phyloP scores from a whole-genome alignment of 2,888 invertebrate species.

The Andrena haemorrhoa region DNA sequence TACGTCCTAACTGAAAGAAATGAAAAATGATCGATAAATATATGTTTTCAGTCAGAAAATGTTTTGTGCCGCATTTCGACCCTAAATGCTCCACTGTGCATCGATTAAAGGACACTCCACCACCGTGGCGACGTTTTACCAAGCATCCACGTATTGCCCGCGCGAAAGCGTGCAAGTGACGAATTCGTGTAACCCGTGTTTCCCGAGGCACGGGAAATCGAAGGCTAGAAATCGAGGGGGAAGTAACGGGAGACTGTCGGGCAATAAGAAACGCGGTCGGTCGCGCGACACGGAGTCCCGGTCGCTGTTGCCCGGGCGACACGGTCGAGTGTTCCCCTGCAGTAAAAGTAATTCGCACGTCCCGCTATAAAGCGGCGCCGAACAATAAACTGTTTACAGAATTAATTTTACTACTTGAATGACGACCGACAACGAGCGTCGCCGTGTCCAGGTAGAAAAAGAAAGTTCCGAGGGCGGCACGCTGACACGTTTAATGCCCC shows the following conservation, averaged over 20 bases:
- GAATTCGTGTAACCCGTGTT: background rate
- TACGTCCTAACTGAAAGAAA: too few species aligned
- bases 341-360: constrained; percentile 79
- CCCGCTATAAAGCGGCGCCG: constrained; percentile 75
- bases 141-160: background rate
- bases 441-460: constrained; percentile 69
- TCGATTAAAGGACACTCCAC: background rate
- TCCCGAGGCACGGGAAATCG: constrained; percentile 28
- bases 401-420: constrained; percentile 80
- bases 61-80: too few species aligned
- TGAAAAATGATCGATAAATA: too few species aligned
- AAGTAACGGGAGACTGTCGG: background rate
- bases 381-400: constrained; percentile 81
- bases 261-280: constrained; percentile 56
- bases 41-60: too few species aligned
- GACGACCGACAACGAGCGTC: constrained; percentile 45
- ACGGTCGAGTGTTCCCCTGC: constrained; percentile 59
- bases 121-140: background rate
- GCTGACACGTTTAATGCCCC: constrained; percentile 27
- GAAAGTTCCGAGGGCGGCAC: constrained; percentile 43
- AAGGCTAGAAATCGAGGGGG: constrained; percentile 5
- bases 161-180: background rate
- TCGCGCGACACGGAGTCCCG: constrained; percentile 72
- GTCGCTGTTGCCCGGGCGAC: constrained; percentile 42
- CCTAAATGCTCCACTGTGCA: too few species aligned